Evolutionary conservation across 2,113 vertebrate species (phyloP).

Genomic region (Hemibagrus wyckioides): DNA sequence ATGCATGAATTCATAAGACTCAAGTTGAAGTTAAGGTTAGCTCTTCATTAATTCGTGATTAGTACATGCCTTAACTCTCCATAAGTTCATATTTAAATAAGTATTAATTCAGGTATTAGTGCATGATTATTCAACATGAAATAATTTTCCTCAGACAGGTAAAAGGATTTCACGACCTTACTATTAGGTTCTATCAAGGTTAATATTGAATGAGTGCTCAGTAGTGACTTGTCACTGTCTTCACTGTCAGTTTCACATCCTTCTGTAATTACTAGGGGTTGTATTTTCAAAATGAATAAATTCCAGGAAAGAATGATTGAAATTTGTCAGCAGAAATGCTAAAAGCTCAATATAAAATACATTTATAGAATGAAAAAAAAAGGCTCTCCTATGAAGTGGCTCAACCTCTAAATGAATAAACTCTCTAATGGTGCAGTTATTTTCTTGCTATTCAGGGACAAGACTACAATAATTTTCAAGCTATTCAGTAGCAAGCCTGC

Average conservation of each 20-base stretch:
- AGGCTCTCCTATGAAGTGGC: background rate
- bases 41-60: too few species aligned
- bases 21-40: too few species aligned
- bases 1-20: too few species aligned
- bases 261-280: conserved; percentile 28
- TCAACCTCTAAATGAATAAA: conserved; percentile 1
- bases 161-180: background rate
- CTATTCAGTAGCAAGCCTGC: background rate
- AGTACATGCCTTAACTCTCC: too few species aligned
- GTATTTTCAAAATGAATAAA: background rate
- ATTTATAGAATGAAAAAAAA: background rate
- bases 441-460: background rate
- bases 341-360: background rate
- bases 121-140: background rate
- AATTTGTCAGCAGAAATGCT: background rate
- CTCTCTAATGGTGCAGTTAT: background rate
- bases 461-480: background rate
- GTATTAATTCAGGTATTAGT: too few species aligned
- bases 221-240: conserved; percentile 20
- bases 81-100: too few species aligned
- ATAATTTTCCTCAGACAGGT: background rate
- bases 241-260: background rate
- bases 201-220: background rate
- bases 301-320: background rate
- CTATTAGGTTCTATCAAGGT: background rate